Evolutionary conservation across 2,888 invertebrate genomes (phyloP).

Genomic region (Temnothorax rugatulus): DNA sequence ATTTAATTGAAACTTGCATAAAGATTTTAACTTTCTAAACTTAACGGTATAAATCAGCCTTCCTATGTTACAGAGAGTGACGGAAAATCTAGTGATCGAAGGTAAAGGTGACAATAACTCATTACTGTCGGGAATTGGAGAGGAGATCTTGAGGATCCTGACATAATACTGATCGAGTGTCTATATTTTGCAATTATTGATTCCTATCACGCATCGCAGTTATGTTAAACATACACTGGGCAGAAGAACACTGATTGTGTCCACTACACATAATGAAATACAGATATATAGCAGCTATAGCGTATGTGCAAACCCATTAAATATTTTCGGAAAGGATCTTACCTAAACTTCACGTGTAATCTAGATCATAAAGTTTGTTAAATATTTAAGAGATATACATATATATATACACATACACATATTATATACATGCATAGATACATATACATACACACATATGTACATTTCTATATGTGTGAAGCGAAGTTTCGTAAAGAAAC

Average conservation of each 20-base stretch:
- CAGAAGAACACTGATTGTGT: constrained; percentile 58
- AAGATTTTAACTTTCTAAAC: not conserved
- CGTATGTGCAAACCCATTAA: constrained; percentile 62
- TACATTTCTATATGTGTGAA: constrained; percentile 57
- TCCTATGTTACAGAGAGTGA: constrained; percentile 77
- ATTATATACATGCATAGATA: constrained; percentile 32
- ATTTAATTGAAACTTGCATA: not conserved
- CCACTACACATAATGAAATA: constrained; percentile 58
- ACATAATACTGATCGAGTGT: constrained; percentile 71
- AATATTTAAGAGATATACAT: constrained; percentile 68
- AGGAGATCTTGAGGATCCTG: constrained; percentile 82
- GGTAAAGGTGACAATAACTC: constrained; percentile 85
- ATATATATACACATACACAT: constrained; percentile 57
- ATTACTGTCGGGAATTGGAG: constrained; percentile 81
- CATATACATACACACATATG: constrained; percentile 55
- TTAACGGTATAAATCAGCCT: not conserved
- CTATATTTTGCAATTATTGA: constrained; percentile 66
- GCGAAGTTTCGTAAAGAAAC: constrained; percentile 54
- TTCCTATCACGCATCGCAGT: constrained; percentile 66
- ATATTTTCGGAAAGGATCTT: constrained; percentile 73
- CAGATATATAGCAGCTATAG: constrained; percentile 64
- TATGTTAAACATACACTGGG: constrained; percentile 59
- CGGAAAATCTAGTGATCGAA: constrained; percentile 81
- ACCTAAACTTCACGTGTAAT: constrained; percentile 71
- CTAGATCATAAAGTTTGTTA: constrained; percentile 70